A percentile compares a stretch with the other conserved stretches of the same genome.
Evolutionary conservation across 1,140 invertebrate genomes (phyloP).

Genomic region (Tetramorium simillimum): DNA sequence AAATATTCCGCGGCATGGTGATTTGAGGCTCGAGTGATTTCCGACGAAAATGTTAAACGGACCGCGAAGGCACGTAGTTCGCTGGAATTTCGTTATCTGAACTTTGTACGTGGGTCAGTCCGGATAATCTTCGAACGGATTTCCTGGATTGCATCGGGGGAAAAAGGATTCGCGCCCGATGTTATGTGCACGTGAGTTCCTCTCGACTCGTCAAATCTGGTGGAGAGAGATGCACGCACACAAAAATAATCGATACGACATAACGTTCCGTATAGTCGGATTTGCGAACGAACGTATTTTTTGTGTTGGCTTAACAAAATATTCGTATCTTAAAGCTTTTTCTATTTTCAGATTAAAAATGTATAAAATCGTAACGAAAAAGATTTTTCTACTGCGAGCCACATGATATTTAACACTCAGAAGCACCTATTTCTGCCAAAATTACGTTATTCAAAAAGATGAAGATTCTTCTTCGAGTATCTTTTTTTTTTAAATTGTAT

Average conservation of each 20-base stretch:
- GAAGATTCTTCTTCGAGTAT: not conserved
- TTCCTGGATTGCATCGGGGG: constrained; percentile 24
- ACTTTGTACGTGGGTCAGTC: constrained; percentile 20
- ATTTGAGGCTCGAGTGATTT: constrained; percentile 20
- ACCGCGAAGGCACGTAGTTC: constrained; percentile 35
- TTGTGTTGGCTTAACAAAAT: not conserved
- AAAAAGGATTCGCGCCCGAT: not conserved
- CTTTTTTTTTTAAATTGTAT: not conserved
- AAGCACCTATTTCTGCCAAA: not conserved
- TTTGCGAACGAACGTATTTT: not conserved
- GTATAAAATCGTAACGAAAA: not conserved
- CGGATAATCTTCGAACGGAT: constrained; percentile 40
- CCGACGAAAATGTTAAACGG: constrained; percentile 45
- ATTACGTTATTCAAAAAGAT: not conserved
- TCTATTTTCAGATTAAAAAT: not conserved
- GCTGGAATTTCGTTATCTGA: constrained; percentile 34
- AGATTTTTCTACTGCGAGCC: not conserved
- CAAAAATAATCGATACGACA: not conserved
- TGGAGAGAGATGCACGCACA: not conserved
- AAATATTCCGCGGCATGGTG: constrained; percentile 12
- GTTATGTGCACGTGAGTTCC: constrained; percentile 7
- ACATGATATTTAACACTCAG: not conserved
- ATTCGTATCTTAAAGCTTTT: not conserved
- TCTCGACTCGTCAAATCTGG: constrained; percentile 12
- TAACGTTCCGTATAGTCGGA: not conserved